Evolutionary conservation across 2,888 invertebrate genomes (phyloP).

Genomic region (Trypoxylon attenuatum): DNA sequence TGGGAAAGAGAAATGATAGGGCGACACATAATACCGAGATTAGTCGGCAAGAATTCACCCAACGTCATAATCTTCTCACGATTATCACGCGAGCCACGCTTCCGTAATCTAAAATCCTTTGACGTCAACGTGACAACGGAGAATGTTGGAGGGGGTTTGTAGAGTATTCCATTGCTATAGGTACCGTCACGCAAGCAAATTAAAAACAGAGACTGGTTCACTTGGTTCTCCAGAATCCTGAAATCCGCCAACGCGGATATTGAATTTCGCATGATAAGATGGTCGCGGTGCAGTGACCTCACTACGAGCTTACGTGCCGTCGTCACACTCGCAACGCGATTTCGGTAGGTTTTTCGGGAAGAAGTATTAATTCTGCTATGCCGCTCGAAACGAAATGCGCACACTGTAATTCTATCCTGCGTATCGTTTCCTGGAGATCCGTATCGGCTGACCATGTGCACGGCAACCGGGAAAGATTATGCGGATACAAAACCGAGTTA

Average conservation of each 20-base stretch:
- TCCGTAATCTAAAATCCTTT: too few relatives aligned
- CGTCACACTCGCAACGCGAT: constrained; percentile 1
- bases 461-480: constrained; percentile 1
- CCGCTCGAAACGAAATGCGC: constrained; percentile 1
- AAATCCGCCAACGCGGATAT: neutral
- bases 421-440: constrained; percentile 3
- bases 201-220: too few relatives aligned
- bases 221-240: neutral
- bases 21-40: too few relatives aligned
- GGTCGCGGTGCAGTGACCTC: constrained; percentile 14
- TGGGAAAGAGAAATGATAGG: too few relatives aligned
- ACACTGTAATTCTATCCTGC: neutral
- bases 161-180: too few relatives aligned
- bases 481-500: constrained; percentile 2
- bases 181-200: too few relatives aligned
- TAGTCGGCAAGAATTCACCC: too few relatives aligned
- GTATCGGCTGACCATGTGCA: neutral
- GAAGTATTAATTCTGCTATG: neutral
- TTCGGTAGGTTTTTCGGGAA: neutral
- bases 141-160: too few relatives aligned
- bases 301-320: neutral
- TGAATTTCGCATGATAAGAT: neutral
- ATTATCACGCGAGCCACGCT: too few relatives aligned
- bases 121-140: too few relatives aligned
- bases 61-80: too few relatives aligned